Conservation (phyloP, 2,888 invertebrate species). For the Drosophila algonquin region DNA sequence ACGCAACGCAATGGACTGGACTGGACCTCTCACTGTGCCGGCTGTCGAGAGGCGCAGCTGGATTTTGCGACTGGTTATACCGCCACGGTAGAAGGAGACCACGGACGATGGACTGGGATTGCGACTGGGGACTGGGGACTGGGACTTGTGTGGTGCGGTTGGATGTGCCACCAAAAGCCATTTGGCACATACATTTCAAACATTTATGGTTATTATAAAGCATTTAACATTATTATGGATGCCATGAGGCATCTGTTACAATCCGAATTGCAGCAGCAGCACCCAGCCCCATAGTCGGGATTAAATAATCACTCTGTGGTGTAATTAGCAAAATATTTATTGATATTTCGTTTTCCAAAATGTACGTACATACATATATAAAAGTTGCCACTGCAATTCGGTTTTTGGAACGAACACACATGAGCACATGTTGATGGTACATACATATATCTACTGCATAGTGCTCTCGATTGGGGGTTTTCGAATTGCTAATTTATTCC, state of each 20-base stretch:
- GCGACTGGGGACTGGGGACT: background rate
- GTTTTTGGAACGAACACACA: background rate
- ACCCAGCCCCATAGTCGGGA: slow-evolving; percentile 24
- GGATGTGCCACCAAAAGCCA: slow-evolving; percentile 52
- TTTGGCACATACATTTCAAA: slow-evolving; percentile 76
- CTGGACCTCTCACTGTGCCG: slow-evolving; percentile 51
- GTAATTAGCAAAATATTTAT: slow-evolving; percentile 46
- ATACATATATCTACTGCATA: no score
- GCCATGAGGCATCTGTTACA: slow-evolving; percentile 68
- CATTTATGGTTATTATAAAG: slow-evolving; percentile 81
- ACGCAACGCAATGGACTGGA: background rate
- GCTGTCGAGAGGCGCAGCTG: slow-evolving; percentile 49
- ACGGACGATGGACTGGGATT: no score
- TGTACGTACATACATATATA: slow-evolving; percentile 2
- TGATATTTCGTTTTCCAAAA: slow-evolving; percentile 30
- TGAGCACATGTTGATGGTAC: no score
- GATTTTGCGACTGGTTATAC: slow-evolving; percentile 41
- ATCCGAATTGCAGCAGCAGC: slow-evolving; percentile 35
- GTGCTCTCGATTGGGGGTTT: slow-evolving; percentile 4
- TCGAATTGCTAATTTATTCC: background rate
- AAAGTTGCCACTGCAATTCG: slow-evolving; percentile 32
- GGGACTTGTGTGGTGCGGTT: slow-evolving; percentile 32
- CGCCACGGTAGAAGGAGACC: no score
- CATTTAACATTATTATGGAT: slow-evolving; percentile 78
- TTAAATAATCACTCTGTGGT: slow-evolving; percentile 48